phyloP scores from a whole-genome alignment of 2,113 vertebrate genomes.

The Neodon shergylaensis region DNA sequence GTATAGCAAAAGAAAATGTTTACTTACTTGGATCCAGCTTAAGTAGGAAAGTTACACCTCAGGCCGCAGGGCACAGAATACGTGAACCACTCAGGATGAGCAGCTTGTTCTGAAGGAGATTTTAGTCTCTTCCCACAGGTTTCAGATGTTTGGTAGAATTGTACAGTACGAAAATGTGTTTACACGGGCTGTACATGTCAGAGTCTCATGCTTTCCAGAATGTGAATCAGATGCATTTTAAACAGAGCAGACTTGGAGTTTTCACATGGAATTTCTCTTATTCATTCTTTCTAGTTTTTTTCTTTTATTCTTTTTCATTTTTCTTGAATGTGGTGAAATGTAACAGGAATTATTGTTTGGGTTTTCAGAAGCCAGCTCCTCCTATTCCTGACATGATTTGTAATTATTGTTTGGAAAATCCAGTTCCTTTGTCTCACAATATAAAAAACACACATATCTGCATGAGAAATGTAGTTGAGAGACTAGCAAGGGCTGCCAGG shows the following conservation, averaged over 20 bases:
- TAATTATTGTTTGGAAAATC: constrained; percentile 23
- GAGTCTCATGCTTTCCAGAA: background rate
- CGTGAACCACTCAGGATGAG: constrained; percentile 25
- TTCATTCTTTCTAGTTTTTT: constrained; percentile 46
- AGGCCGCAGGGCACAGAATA: background rate
- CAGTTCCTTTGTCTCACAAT: background rate
- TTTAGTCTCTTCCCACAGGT: constrained; percentile 26
- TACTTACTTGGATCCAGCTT: background rate
- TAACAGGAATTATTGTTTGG: background rate
- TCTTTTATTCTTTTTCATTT: background rate
- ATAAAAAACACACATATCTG: background rate
- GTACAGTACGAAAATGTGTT: background rate
- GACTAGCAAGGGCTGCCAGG: background rate
- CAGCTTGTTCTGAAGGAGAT: background rate
- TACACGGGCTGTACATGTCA: background rate
- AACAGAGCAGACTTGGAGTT: background rate
- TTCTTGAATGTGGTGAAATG: background rate
- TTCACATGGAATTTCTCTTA: constrained; percentile 26
- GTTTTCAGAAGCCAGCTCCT: background rate
- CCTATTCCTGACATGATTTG: background rate
- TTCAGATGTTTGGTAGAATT: constrained; percentile 39
- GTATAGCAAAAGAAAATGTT: constrained; percentile 1
- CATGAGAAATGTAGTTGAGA: background rate
- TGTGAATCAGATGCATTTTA: background rate
- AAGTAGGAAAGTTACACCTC: background rate